Conservation (phyloP, 2,888 invertebrate genomes). For the Cryptops parisi region DNA sequence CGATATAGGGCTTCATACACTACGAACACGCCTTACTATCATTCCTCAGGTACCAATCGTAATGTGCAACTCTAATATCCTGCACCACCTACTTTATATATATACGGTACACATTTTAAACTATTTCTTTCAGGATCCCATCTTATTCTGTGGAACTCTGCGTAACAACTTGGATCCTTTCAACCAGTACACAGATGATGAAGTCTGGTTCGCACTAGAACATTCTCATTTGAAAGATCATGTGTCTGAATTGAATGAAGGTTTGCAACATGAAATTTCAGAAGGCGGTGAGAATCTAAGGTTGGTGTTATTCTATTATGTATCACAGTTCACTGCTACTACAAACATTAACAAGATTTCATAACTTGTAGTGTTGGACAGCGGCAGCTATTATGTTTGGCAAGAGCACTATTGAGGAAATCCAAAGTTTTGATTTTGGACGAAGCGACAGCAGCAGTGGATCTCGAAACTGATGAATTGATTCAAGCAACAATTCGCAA, state of each 20-base stretch:
- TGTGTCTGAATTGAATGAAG: slow-evolving; percentile 57
- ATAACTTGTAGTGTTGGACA: slow-evolving; percentile 17
- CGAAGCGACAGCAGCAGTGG: too few relatives aligned
- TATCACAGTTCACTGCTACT: neutral
- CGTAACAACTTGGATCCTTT: slow-evolving; percentile 90
- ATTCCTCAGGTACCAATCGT: slow-evolving; percentile 30
- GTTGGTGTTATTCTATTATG: slow-evolving; percentile 18
- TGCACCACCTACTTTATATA: neutral
- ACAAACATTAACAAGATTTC: neutral
- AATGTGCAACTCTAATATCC: neutral
- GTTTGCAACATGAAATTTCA: slow-evolving; percentile 64
- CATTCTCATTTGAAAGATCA: slow-evolving; percentile 77
- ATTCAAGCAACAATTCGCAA: too few relatives aligned
- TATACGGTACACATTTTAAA: neutral
- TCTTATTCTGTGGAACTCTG: slow-evolving; percentile 80
- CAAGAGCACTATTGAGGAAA: slow-evolving; percentile 20
- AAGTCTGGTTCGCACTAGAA: slow-evolving; percentile 75
- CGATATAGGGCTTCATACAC: slow-evolving; percentile 45
- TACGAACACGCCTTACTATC: slow-evolving; percentile 31
- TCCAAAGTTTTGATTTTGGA: slow-evolving; percentile 21
- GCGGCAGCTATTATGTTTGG: slow-evolving; percentile 21
- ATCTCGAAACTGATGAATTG: too few relatives aligned
- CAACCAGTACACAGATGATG: slow-evolving; percentile 55
- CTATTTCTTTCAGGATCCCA: slow-evolving; percentile 57
- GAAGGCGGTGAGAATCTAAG: slow-evolving; percentile 80